phyloP scores from a whole-genome alignment of 1,140 invertebrate species.

The Theocolax elegans region DNA sequence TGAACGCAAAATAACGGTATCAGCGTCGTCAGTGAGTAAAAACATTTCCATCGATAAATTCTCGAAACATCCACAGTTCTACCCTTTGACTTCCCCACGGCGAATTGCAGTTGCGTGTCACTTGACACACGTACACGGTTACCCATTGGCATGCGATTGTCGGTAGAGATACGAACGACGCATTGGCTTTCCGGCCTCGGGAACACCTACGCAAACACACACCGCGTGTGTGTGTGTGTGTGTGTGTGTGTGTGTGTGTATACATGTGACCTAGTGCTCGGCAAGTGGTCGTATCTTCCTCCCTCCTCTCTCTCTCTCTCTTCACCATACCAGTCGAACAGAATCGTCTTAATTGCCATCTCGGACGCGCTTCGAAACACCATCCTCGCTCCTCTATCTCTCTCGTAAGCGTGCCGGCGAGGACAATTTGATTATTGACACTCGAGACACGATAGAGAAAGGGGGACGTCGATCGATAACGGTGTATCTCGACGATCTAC shows the following conservation, averaged over 20 bases:
- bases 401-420: not conserved
- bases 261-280: slow-evolving; percentile 8
- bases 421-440: slow-evolving; percentile 23
- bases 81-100: not conserved
- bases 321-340: not conserved
- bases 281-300: slow-evolving; percentile 3
- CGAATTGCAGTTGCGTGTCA: slow-evolving; percentile 5
- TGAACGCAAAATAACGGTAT: too few species aligned
- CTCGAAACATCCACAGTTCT: not conserved
- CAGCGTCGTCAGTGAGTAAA: too few species aligned
- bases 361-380: not conserved
- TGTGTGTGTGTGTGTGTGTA: not conserved
- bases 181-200: slow-evolving; percentile 2
- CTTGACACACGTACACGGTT: not conserved
- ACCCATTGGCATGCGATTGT: slow-evolving; percentile 11
- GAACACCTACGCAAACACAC: not conserved
- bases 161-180: slow-evolving; percentile 3
- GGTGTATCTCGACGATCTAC: too few species aligned
- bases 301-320: not conserved
- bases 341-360: slow-evolving; percentile 12
- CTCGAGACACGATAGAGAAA: not conserved
- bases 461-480: too few species aligned
- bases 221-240: not conserved
- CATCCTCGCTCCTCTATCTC: not conserved
- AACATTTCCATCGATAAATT: too few species aligned